Percentiles rank a stretch among this genome's conserved stretches.
Evolutionary conservation across 1,140 invertebrate genomes (phyloP).

Genomic region (Drosophila rhopaloa): DNA sequence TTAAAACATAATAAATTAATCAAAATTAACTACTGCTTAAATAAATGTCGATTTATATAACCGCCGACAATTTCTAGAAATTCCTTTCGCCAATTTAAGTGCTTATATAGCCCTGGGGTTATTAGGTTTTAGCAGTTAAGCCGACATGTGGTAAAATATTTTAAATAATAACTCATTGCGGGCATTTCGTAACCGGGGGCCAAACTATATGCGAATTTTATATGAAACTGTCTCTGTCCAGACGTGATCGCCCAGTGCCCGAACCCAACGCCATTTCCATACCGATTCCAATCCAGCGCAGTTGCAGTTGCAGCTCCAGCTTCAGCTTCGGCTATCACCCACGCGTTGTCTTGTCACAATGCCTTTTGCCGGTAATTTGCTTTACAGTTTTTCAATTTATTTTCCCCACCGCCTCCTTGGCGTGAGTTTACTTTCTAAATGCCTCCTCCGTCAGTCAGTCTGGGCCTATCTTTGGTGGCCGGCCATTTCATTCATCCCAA

Average conservation of each 20-base stretch:
- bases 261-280: constrained; percentile 6
- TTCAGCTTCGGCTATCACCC: constrained; percentile 39
- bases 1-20: no score
- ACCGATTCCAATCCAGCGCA: constrained; percentile 31
- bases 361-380: constrained; percentile 80
- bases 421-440: constrained; percentile 76
- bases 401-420: constrained; percentile 49
- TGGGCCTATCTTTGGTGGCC: constrained; percentile 72
- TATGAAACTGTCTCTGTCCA: constrained; percentile 47
- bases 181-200: constrained; percentile 29
- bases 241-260: constrained; percentile 24
- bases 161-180: constrained; percentile 45
- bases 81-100: not conserved
- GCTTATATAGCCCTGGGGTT: constrained; percentile 6
- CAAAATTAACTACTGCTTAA: not conserved
- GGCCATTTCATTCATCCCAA: constrained; percentile 43
- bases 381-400: constrained; percentile 83
- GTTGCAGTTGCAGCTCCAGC: constrained; percentile 2
- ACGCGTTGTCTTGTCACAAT: constrained; percentile 80
- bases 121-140: constrained; percentile 45
- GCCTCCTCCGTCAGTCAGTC: constrained; percentile 52
- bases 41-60: not conserved
- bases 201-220: constrained; percentile 43
- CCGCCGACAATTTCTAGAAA: not conserved
- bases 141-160: constrained; percentile 40